These are phyloP conservation scores for Isurus oxyrinchus DNA, from an alignment of 2,113 vertebrate species.

Conservation along the genomic window DNA sequence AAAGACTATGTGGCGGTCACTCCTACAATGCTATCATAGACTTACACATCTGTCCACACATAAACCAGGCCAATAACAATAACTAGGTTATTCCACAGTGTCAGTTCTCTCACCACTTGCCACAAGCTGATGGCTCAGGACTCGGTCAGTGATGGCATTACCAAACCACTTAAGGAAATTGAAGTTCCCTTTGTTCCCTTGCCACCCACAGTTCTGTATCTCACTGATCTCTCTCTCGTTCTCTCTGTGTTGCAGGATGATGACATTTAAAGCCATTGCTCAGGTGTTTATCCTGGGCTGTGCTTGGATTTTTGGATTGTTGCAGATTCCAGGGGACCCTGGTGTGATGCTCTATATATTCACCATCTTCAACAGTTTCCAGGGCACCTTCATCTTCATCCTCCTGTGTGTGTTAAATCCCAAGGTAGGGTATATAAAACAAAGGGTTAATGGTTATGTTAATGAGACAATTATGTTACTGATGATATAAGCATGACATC, in stretches of 20 bases:
- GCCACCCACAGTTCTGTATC: not conserved
- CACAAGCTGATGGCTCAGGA: not conserved
- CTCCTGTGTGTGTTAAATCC: constrained; percentile 53
- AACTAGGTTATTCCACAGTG: not conserved
- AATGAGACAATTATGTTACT: no score
- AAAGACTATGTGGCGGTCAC: not conserved
- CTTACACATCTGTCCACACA: not conserved
- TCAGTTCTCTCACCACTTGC: not conserved
- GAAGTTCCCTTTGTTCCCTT: not conserved
- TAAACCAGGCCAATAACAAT: not conserved
- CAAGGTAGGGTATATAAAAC: constrained; percentile 45
- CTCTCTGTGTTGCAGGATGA: constrained; percentile 42
- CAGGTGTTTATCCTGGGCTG: constrained; percentile 54
- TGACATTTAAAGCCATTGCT: constrained; percentile 54
- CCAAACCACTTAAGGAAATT: not conserved
- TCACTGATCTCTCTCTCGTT: not conserved
- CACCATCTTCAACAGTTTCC: constrained; percentile 53
- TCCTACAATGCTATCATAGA: not conserved
- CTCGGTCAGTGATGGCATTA: not conserved
- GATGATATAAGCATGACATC: no score
- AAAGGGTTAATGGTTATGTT: no score
- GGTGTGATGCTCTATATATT: constrained; percentile 49
- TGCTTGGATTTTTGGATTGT: constrained; percentile 52
- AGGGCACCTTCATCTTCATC: constrained; percentile 53
- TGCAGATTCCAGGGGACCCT: constrained; percentile 45